Percentiles rank a stretch among this genome's conserved stretches.
These are phyloP conservation scores for Sciurus carolinensis DNA, from an alignment of 2,797 vertebrate genomes.

Conservation along the genomic window DNA sequence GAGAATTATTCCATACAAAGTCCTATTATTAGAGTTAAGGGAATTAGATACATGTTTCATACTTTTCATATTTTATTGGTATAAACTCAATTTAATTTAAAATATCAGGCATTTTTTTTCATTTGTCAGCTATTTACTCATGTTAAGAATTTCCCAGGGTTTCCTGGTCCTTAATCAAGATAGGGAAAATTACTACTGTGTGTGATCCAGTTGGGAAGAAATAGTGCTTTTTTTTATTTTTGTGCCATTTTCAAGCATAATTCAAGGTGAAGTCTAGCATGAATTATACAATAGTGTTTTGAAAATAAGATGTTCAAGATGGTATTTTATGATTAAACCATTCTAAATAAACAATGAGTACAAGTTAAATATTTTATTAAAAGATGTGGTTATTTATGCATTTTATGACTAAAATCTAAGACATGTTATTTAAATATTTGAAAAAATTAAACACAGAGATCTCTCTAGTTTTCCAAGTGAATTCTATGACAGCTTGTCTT, in stretches of 20 bases:
- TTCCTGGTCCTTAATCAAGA: neutral
- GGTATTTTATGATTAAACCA: neutral
- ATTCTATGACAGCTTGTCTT: neutral
- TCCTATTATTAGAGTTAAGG: neutral
- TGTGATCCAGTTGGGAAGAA: neutral
- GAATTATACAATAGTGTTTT: neutral
- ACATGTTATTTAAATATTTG: neutral
- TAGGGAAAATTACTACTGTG: neutral
- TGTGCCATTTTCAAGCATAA: neutral
- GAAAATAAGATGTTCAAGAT: conserved; percentile 17
- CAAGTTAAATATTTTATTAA: conserved; percentile 30
- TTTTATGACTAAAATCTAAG: neutral
- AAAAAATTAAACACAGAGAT: neutral
- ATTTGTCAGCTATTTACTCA: neutral
- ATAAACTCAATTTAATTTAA: neutral
- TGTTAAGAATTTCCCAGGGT: neutral
- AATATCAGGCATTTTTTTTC: neutral
- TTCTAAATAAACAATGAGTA: conserved; percentile 13
- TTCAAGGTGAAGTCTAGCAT: neutral
- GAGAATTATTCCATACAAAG: neutral
- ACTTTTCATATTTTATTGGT: neutral
- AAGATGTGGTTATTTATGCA: neutral
- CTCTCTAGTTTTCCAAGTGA: neutral
- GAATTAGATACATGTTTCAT: neutral
- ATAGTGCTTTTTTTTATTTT: neutral